Evolutionary conservation across 1,140 invertebrate genomes (phyloP), one percentile per base, ranked within the genome.

Genomic region (Ceratosolen solmsi): DNA sequence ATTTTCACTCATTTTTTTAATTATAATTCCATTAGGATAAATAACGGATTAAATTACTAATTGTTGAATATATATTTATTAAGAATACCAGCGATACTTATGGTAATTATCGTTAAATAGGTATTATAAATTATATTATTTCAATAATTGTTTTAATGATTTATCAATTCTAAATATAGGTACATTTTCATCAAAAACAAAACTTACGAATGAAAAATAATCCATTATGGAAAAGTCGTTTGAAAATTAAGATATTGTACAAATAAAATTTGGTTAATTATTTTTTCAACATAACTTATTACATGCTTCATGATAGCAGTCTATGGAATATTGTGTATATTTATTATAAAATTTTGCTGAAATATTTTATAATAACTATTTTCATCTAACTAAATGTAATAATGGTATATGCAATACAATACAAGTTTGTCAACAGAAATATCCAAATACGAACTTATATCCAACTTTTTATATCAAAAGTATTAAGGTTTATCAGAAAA

Each of bases 211-310:
- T 88, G 96, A n/a, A n/a, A n/a, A n/a, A n/a, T n/a, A n/a, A 97
- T 88, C 94, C 95, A 0, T 90, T 95, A 70, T 97, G 96, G 88
- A 93, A 93, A 83, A 96, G 96, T 15, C 97, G 96, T 0, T 90
- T 95, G 9, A 94, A 95, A 87, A 94, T 95, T 84, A 93, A 51
- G 96, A 85, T 95, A 94, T 65, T 98, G 97, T 87, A 99, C 97
- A 4, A 97, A 99, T 93, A 91, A 97, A n/a, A 87, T 97, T 17
- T 98, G 97, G 92, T 92, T 98, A 20, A 87, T 97, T 25, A 85
- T 98, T 1, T 98, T 98, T 89, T 83, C 96, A 20, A 89, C 94
- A 1, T 97, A 97, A 87, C 89, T 98, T 15, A 93, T 91, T 72
- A 93, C 92, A 74, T 97, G 96, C 96, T 93, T 91, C 5, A 94